Evolutionary conservation across 2,797 vertebrate genomes (phyloP), one percentile per base, ranked within the genome.

Genomic region (Sebastes hopkinsi): DNA sequence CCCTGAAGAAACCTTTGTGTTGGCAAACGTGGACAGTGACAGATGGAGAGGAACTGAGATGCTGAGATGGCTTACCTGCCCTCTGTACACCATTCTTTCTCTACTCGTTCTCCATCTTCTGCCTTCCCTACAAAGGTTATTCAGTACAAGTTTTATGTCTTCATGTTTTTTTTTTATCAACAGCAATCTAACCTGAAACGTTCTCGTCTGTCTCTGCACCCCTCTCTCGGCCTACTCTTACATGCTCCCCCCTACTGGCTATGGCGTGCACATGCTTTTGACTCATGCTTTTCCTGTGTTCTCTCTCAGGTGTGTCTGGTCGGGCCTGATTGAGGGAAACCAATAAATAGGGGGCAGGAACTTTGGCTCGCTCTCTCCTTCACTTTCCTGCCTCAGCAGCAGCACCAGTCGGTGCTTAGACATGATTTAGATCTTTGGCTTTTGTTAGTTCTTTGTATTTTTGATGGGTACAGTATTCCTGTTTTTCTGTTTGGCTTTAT

Each of bases 11-110:
- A 42, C n/a, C 11, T 6, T 8, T 23, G 6, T 9, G 59, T 4
- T 86, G 82, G 71, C 87, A 72, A 25, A 73, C 54, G 62, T 72
- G 58, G 11, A 65, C 16, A 14, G 36, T 77, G 83, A 77, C 82
- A 75, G 76, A 82, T 81, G 86, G 83, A 52, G 71, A 75, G 62
- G 74, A 67, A 64, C 16, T 8, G n/a, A 62, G 34, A 8, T 14
- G 20, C 27, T 62, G 58, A 71, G 29, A 58, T 5, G 3, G 42
- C 14, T 55, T 10, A 72, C 56, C 56, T 42, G 72, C 22, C 25
- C 7, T 66, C 30, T 34, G 1, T 23, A 20, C 42, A 0, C 50
- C 18, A 10, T 1, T 52, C 20, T 52, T 52, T 52, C 50, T n/a
- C 50, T 8, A 52, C 50, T 8, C 42, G 60, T 65, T 61, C 20